phyloP scores from a whole-genome alignment of 2,888 invertebrate genomes.

The Drosophila rellima region DNA sequence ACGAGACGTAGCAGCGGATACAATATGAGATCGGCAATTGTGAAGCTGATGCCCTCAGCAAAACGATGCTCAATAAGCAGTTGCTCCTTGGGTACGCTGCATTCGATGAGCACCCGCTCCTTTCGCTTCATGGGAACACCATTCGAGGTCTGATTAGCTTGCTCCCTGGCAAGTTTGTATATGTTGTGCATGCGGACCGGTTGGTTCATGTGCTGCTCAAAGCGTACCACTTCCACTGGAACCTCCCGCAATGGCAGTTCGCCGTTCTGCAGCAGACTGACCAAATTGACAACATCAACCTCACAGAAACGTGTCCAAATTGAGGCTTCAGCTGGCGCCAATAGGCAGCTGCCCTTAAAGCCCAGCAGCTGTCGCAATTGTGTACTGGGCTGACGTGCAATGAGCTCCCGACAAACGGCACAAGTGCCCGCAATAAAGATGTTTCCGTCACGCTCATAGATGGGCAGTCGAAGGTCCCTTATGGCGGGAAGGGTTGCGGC shows the following conservation, averaged over 20 bases:
- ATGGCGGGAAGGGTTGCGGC: conserved; percentile 78
- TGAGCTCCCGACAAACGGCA: conserved; percentile 89
- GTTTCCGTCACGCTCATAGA: conserved; percentile 86
- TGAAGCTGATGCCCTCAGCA: conserved; percentile 93
- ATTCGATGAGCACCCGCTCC: conserved; percentile 85
- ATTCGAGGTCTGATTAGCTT: conserved; percentile 84
- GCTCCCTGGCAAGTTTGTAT: conserved; percentile 90
- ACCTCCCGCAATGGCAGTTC: conserved; percentile 84
- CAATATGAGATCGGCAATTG: conserved; percentile 93
- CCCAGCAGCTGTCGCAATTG: conserved; percentile 88
- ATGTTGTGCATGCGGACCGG: conserved; percentile 95
- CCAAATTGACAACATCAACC: conserved; percentile 90
- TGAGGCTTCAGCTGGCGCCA: conserved; percentile 93
- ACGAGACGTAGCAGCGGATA: conserved; percentile 90
- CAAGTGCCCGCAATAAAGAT: conserved; percentile 92
- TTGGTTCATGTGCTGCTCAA: conserved; percentile 93
- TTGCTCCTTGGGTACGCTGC: conserved; percentile 84
- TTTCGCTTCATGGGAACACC: conserved; percentile 66
- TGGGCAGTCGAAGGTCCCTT: conserved; percentile 87
- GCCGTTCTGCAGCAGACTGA: conserved; percentile 85
- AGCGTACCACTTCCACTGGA: conserved; percentile 90
- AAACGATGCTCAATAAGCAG: conserved; percentile 88
- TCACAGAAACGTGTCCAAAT: conserved; percentile 98
- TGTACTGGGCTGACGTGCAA: conserved; percentile 85
- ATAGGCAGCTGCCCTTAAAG: conserved; percentile 92